A percentile compares a stretch with the other conserved stretches of the same genome.
Evolutionary conservation across 1,140 invertebrate genomes (phyloP).

Genomic region (Hormaphis cornu): DNA sequence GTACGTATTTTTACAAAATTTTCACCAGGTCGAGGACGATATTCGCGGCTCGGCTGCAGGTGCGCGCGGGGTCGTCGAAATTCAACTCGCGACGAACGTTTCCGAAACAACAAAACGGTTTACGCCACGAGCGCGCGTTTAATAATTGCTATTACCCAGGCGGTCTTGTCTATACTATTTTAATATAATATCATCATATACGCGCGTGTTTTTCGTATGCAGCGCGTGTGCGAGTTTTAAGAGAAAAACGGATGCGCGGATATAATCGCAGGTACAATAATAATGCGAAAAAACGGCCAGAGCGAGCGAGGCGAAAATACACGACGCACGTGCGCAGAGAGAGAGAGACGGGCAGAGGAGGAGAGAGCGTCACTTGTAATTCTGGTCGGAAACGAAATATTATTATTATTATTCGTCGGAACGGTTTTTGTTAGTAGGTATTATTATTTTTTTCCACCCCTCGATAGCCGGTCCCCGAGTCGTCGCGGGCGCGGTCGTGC

Average conservation of each 20-base stretch:
- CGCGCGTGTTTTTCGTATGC: constrained; percentile 21
- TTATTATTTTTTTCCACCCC: neutral
- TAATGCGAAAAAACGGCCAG: neutral
- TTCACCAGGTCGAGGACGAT: too few relatives aligned
- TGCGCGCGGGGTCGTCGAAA: too few relatives aligned
- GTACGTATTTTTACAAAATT: too few relatives aligned
- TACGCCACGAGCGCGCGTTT: too few relatives aligned
- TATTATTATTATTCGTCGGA: constrained; percentile 31
- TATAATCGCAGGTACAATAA: neutral
- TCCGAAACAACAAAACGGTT: too few relatives aligned
- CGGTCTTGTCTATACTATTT: too few relatives aligned
- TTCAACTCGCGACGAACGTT: too few relatives aligned
- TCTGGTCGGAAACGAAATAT: constrained; percentile 17
- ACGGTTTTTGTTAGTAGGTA: constrained; percentile 10
- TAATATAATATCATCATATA: too few relatives aligned
- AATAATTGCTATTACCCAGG: too few relatives aligned
- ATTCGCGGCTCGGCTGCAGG: too few relatives aligned
- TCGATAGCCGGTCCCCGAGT: too few relatives aligned
- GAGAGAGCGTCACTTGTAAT: constrained; percentile 12
- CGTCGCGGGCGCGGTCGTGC: neutral
- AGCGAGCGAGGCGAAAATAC: neutral
- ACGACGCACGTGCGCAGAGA: neutral
- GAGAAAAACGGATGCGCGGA: neutral
- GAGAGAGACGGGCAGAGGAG: neutral
- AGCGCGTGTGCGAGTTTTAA: neutral